Conservation (phyloP, 2,888 invertebrate genomes). For the Chelonus formosanus region DNA sequence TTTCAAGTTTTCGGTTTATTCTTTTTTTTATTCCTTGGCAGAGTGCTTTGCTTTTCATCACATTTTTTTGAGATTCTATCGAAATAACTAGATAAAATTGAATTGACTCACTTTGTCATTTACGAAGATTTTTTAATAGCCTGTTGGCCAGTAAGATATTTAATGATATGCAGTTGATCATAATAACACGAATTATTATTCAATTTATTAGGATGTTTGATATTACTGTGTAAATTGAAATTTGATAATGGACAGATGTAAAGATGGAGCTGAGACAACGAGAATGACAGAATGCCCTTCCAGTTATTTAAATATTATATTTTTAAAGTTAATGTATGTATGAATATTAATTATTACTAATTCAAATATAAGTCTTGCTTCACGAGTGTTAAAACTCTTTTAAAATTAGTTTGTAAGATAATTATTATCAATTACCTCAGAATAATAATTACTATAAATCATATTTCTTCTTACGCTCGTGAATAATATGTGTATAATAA, state of each 20-base stretch:
- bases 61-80: constrained; percentile 1
- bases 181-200: background rate
- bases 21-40: background rate
- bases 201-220: background rate
- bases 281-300: too few species aligned
- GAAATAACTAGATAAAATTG: background rate
- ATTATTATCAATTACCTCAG: constrained; percentile 1
- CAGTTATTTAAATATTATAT: too few species aligned
- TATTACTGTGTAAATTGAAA: constrained; percentile 9
- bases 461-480: constrained; percentile 49
- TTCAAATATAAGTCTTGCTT: too few species aligned
- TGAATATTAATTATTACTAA: too few species aligned
- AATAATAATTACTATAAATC: constrained; percentile 9
- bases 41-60: background rate
- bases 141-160: background rate
- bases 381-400: too few species aligned
- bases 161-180: background rate
- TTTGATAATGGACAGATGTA: background rate
- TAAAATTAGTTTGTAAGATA: background rate
- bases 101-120: background rate
- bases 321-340: too few species aligned
- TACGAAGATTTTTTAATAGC: constrained; percentile 6
- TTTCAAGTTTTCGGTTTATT: too few species aligned
- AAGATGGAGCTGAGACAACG: too few species aligned
- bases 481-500: constrained; percentile 46